Percentiles rank a stretch among this genome's conserved stretches.
Conservation (phyloP, 2,797 vertebrate genomes). For the Lithobates sylvaticus region DNA sequence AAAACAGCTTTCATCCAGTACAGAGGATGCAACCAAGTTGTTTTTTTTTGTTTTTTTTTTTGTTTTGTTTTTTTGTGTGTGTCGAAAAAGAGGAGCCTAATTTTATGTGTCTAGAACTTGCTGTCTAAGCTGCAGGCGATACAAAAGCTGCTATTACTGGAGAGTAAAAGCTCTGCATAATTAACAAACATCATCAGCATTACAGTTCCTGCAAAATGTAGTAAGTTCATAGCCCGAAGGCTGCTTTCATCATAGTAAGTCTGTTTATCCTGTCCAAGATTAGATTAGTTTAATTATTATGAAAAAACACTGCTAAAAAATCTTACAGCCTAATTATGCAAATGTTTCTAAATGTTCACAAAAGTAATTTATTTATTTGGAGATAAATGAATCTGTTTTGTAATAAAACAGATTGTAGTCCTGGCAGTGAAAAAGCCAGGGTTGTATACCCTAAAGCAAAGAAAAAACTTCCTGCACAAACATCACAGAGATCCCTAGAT, state of each 20-base stretch:
- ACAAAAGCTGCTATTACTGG: conserved; percentile 90
- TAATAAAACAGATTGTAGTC: conserved; percentile 92
- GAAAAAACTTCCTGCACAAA: conserved; percentile 82
- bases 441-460: conserved; percentile 90
- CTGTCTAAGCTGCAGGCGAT: conserved; percentile 93
- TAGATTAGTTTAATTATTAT: conserved; percentile 99
- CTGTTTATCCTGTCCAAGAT: conserved; percentile 99
- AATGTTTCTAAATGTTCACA: conserved; percentile 95
- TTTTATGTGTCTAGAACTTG: conserved; percentile 88
- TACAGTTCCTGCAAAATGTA: conserved; percentile 90
- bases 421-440: conserved; percentile 80
- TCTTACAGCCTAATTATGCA: conserved; percentile 98
- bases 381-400: conserved; percentile 94
- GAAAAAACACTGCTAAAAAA: conserved; percentile 89
- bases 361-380: conserved; percentile 97
- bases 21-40: conserved; percentile 80
- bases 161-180: conserved; percentile 92
- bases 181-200: conserved; percentile 98
- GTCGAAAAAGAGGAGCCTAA: conserved; percentile 82
- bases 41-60: too few species aligned
- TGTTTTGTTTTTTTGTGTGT: conserved; percentile 73
- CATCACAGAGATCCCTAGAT: conserved; percentile 92
- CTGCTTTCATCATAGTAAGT: conserved; percentile 91
- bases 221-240: conserved; percentile 93
- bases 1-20: conserved; percentile 85